These are phyloP conservation scores for Scarus forsteni DNA, from an alignment of 2,797 vertebrate species.

Conservation along the genomic window DNA sequence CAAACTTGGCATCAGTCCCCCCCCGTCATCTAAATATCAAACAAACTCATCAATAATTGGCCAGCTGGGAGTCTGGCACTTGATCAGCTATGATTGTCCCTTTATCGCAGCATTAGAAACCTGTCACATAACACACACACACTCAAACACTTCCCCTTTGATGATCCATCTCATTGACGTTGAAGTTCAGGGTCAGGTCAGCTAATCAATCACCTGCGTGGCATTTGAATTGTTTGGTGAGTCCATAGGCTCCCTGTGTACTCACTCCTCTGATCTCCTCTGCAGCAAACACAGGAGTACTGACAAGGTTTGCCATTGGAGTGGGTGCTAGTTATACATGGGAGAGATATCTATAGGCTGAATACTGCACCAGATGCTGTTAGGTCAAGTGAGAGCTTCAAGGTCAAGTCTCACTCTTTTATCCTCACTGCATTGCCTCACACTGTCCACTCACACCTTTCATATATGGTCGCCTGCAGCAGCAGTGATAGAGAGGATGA, in stretches of 20 bases:
- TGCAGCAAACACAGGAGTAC: conserved; percentile 41
- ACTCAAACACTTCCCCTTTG: conserved; percentile 56
- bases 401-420: conserved; percentile 58
- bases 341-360: conserved; percentile 8
- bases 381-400: conserved; percentile 37
- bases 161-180: conserved; percentile 73
- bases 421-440: conserved; percentile 25
- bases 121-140: conserved; percentile 23
- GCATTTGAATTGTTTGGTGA: conserved; percentile 74
- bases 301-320: conserved; percentile 34
- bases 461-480: conserved; percentile 11
- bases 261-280: conserved; percentile 65
- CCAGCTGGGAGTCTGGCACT: conserved; percentile 50
- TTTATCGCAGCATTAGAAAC: conserved; percentile 61
- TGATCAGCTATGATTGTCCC: conserved; percentile 66
- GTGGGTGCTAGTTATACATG: conserved; percentile 8
- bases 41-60: conserved; percentile 78
- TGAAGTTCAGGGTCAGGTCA: conserved; percentile 67
- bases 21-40: conserved; percentile 68
- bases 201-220: conserved; percentile 76
- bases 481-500: conserved; percentile 33
- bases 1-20: not conserved
- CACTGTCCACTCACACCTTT: conserved; percentile 35
- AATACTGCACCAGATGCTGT: not conserved
- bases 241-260: conserved; percentile 56